These are phyloP conservation scores for silkworm (Bombyx mori) DNA, from an alignment of 1,140 invertebrate genomes.

Conservation along the genomic window DNA sequence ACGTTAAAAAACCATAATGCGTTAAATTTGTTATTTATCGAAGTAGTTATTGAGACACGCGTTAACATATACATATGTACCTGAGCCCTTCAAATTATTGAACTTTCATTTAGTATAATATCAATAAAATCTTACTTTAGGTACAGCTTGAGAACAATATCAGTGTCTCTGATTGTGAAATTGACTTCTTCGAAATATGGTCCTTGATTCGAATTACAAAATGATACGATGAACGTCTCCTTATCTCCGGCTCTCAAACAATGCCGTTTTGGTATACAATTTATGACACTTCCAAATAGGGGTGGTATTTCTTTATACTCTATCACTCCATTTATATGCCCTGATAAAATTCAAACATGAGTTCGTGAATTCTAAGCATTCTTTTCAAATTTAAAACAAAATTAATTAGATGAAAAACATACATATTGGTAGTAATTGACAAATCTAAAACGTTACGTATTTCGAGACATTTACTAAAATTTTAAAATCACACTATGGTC, in stretches of 20 bases:
- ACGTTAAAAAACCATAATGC: too few relatives aligned
- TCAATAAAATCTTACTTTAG: constrained; percentile 39
- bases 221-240: constrained; percentile 47
- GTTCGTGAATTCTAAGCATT: too few relatives aligned
- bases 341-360: constrained; percentile 22
- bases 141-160: constrained; percentile 48
- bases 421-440: too few relatives aligned
- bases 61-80: neutral
- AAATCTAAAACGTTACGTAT: too few relatives aligned
- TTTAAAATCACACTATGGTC: too few relatives aligned
- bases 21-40: too few relatives aligned
- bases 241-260: constrained; percentile 46
- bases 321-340: constrained; percentile 56
- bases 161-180: constrained; percentile 48
- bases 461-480: too few relatives aligned
- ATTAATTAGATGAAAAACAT: too few relatives aligned
- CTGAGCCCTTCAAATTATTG: neutral
- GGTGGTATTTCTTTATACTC: constrained; percentile 41
- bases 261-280: constrained; percentile 34
- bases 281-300: constrained; percentile 51
- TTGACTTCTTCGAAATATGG: constrained; percentile 60
- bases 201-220: constrained; percentile 58
- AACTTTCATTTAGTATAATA: neutral
- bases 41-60: neutral
- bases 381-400: too few relatives aligned